Evolutionary conservation across 1,140 invertebrate species (phyloP).

Genomic region (Globodera ellingtonae): DNA sequence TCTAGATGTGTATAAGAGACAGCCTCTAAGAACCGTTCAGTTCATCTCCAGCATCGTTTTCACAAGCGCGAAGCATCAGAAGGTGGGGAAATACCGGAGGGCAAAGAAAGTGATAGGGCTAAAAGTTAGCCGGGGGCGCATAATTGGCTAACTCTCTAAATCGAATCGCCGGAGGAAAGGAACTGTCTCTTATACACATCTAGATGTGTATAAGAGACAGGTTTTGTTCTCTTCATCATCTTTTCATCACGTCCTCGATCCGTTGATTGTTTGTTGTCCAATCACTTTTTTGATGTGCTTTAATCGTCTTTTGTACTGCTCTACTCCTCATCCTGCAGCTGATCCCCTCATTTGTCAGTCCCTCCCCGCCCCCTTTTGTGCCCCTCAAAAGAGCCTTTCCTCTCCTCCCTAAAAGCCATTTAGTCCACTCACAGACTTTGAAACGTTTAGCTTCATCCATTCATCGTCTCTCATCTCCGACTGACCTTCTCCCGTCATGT

Average conservation of each 20-base stretch:
- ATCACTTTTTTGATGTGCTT: background rate
- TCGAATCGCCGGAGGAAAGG: too few relatives aligned
- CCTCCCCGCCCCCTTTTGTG: background rate
- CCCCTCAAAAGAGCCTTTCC: background rate
- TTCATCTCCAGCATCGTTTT: too few relatives aligned
- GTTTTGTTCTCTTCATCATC: background rate
- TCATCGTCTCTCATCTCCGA: background rate
- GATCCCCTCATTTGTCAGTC: background rate
- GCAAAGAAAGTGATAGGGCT: too few relatives aligned
- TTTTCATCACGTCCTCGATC: background rate
- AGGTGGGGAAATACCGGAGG: too few relatives aligned
- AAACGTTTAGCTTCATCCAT: background rate
- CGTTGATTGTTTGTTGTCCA: too few relatives aligned
- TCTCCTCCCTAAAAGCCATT: background rate
- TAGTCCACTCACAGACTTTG: background rate
- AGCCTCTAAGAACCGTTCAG: too few relatives aligned
- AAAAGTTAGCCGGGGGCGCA: too few relatives aligned
- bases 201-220: too few relatives aligned
- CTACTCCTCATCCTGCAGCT: background rate
- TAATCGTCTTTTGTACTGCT: background rate
- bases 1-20: too few relatives aligned
- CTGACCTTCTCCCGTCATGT: slow-evolving; percentile 26
- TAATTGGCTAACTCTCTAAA: too few relatives aligned
- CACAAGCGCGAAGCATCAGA: too few relatives aligned
- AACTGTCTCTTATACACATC: too few relatives aligned